These are phyloP conservation scores for Bergia sp. DNA, from an alignment of 92 coral and sea anemone species.

Conservation along the genomic window DNA sequence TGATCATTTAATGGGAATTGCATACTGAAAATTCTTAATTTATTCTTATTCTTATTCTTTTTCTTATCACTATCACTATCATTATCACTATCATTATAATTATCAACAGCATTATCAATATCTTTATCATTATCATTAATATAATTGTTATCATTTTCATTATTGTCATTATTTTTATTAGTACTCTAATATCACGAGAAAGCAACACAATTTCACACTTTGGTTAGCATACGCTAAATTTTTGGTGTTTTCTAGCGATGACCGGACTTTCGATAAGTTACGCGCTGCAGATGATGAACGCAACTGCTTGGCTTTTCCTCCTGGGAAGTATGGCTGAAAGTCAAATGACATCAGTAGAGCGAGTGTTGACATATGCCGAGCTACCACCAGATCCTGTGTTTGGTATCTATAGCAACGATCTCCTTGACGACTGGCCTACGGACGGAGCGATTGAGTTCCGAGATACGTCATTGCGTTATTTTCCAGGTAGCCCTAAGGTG, in stretches of 20 bases:
- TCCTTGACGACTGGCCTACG: not conserved
- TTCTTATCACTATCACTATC: too few species aligned
- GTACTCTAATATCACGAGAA: too few species aligned
- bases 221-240: too few species aligned
- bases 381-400: not conserved
- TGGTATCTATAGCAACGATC: not conserved
- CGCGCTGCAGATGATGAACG: not conserved
- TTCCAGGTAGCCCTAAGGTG: slow-evolving; percentile 1
- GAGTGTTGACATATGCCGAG: not conserved
- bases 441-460: not conserved
- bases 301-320: not conserved
- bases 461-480: not conserved
- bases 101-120: too few species aligned
- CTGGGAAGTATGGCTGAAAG: not conserved
- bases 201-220: too few species aligned
- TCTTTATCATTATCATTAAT: too few species aligned
- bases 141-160: too few species aligned
- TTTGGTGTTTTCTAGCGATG: not conserved
- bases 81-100: too few species aligned
- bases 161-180: too few species aligned
- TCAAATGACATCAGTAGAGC: not conserved
- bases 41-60: too few species aligned
- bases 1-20: too few species aligned
- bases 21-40: too few species aligned
- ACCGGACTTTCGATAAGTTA: slow-evolving; percentile 1